These are phyloP conservation scores for Cygnus buccinator DNA, from an alignment of 2,113 vertebrate genomes.

Conservation along the genomic window DNA sequence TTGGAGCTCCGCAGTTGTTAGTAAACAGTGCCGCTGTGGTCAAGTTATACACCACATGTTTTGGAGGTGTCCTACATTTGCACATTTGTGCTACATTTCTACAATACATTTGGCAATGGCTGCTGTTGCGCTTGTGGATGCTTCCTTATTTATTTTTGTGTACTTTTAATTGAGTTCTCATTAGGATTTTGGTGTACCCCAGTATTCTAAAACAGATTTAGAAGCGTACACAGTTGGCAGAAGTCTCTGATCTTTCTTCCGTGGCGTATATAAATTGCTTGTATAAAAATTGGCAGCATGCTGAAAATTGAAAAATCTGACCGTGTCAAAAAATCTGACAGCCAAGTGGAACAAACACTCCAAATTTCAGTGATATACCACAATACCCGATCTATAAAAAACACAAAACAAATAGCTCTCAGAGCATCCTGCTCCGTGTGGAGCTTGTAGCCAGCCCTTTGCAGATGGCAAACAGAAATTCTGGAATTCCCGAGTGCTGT, in stretches of 20 bases:
- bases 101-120: background rate
- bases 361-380: background rate
- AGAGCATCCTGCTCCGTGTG: background rate
- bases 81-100: background rate
- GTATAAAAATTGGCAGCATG: background rate
- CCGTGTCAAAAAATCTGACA: background rate
- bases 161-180: background rate
- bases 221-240: background rate
- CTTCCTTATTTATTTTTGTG: background rate
- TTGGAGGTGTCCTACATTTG: background rate
- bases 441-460: background rate
- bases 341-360: background rate
- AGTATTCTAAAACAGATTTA: background rate
- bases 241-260: background rate
- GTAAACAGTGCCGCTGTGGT: background rate
- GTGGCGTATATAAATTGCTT: background rate
- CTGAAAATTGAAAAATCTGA: background rate
- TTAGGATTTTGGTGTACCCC: background rate
- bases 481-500: background rate
- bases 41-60: background rate
- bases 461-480: background rate
- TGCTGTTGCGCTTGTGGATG: background rate
- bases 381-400: background rate
- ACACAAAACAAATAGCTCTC: background rate
- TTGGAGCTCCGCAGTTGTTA: background rate